Evolutionary conservation across 1,140 invertebrate genomes (phyloP), one percentile per base, ranked within the genome.

Genomic region (Diuraphis noxia): DNA sequence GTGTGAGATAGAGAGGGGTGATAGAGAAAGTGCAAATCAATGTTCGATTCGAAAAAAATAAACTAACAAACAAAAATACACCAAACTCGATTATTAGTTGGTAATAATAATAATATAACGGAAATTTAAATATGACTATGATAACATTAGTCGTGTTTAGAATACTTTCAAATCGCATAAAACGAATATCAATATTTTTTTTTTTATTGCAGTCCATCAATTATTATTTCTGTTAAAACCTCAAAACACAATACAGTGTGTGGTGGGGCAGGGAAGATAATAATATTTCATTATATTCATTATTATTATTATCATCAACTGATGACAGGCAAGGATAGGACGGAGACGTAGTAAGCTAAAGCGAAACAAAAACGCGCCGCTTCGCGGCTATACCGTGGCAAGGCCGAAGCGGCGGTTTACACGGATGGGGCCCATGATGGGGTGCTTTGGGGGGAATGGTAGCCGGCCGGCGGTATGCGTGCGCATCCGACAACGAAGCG

Each of bases 401-500:
- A 36, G 38, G 40, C 40, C 38, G 6, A 36, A 7, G 23, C 4
- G 4, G 72, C 13, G 34, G 34, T 36, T 79, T 13, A 79, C 72
- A 2, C 6, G 19, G 21, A 21, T 34, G 72, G 72, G n/a, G 72
- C 72, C 38, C 81, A 1, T 17, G 38, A 72, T 30, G 34, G 52
- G 86, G 40, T 41, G 40, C 8, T 30, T n/a, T 19, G 49, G 23
- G 86, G 86, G 46, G 49, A 56, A 36, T 52, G 49, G 86, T 10
- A 52, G 86, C 86, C 86, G 19, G 46, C 34, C 86, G 38, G 36
- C 10, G 13, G 88, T 40, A 89, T 63, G 88, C 52, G 63, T 89
- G 88, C 88, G 88, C 88, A 72, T 82, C 38, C n/a, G 52, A 9
- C 25, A 77, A 40, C 6, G 25, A 88, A 40, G 13, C 86, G 5